A percentile compares a stretch with the other conserved stretches of the same genome.
phyloP scores from a whole-genome alignment of 2,888 invertebrate genomes.

The Leptopilina drosophilae region DNA sequence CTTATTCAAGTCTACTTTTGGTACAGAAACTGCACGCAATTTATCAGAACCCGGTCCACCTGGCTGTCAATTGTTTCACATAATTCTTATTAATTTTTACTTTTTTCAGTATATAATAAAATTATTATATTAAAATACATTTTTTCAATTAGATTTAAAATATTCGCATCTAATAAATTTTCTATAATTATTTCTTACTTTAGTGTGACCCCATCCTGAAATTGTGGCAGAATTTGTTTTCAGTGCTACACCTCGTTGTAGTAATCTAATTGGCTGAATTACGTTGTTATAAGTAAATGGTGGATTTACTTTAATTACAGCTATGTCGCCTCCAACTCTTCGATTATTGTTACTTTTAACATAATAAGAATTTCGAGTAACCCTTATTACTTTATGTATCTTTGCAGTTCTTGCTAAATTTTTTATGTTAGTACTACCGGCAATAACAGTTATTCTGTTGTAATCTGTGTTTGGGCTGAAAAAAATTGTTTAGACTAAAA shows the following conservation, averaged over 20 bases:
- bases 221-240: not conserved
- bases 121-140: too few species aligned
- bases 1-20: not conserved
- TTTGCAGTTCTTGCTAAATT: too few species aligned
- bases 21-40: not conserved
- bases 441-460: too few species aligned
- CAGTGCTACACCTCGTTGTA: not conserved
- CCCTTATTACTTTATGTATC: too few species aligned
- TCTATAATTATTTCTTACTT: not conserved
- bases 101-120: too few species aligned
- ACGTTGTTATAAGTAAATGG: too few species aligned
- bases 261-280: not conserved
- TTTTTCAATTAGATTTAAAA: too few species aligned
- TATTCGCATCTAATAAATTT: too few species aligned
- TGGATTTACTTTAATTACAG: not conserved
- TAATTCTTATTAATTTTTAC: not conserved
- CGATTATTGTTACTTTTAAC: not conserved
- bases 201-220: not conserved
- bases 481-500: too few species aligned
- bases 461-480: too few species aligned
- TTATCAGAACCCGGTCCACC: not conserved
- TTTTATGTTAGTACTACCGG: too few species aligned
- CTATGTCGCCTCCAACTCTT: not conserved
- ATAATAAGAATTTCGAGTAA: too few species aligned
- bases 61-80: not conserved